Evolutionary conservation across 2,113 vertebrate species (phyloP).

Genomic region (Catharus bicknelli): DNA sequence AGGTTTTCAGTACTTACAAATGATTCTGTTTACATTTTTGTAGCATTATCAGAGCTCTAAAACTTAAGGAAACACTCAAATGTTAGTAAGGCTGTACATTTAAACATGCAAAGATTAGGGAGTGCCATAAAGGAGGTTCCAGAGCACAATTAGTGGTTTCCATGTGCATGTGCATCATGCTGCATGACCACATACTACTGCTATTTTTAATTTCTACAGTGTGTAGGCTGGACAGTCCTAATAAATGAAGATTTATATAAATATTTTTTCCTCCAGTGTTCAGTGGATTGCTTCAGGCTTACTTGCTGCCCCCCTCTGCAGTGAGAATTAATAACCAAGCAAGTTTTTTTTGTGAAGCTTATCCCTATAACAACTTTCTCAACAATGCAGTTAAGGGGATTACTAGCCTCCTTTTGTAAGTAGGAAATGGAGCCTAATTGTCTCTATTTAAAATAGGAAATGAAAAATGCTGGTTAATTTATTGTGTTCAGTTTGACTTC

Average conservation of each 20-base stretch:
- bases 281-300: neutral
- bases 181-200: neutral
- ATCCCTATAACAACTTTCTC: neutral
- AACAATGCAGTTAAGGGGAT: neutral
- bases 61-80: neutral
- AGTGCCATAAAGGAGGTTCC: neutral
- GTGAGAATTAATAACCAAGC: neutral
- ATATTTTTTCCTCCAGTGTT: neutral
- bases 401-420: neutral
- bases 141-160: neutral
- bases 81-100: neutral
- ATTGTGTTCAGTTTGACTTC: neutral
- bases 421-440: neutral
- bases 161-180: neutral
- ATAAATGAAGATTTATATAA: neutral
- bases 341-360: neutral
- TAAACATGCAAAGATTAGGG: neutral
- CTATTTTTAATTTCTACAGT: neutral
- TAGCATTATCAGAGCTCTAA: neutral
- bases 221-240: neutral
- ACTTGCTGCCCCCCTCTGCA: neutral
- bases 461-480: neutral
- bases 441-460: neutral
- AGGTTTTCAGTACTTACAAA: neutral
- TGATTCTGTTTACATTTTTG: neutral